Percentiles rank a stretch among this genome's conserved stretches.
phyloP scores from a whole-genome alignment of 2,797 vertebrate genomes.

The Xenentodon cancila region DNA sequence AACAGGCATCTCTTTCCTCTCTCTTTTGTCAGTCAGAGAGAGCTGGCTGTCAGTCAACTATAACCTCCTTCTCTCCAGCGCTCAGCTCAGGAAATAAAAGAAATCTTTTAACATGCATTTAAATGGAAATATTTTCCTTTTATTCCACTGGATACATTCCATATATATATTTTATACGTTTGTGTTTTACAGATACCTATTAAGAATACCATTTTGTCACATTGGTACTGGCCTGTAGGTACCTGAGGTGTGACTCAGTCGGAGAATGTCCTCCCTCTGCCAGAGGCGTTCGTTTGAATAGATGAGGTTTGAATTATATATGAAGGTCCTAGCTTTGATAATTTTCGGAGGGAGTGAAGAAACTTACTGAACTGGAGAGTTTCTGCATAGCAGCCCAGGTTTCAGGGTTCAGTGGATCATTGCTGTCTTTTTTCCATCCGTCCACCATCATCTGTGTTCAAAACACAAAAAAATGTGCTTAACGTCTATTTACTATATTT shows the following conservation, averaged over 20 bases:
- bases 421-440: constrained; percentile 76
- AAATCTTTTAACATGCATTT: not conserved
- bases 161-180: not conserved
- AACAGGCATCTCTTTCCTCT: constrained; percentile 78
- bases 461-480: not conserved
- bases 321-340: constrained; percentile 45
- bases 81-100: constrained; percentile 26
- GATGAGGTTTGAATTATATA: constrained; percentile 64
- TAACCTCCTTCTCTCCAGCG: constrained; percentile 48
- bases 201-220: not conserved
- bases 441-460: constrained; percentile 63
- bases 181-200: constrained; percentile 4
- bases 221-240: constrained; percentile 6
- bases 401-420: constrained; percentile 77
- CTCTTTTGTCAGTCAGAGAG: constrained; percentile 81
- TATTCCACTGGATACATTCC: not conserved
- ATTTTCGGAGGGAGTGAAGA: constrained; percentile 29
- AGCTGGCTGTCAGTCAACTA: constrained; percentile 80
- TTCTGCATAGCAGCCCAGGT: constrained; percentile 80
- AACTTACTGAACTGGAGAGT: constrained; percentile 79
- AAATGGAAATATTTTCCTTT: too few relatives aligned
- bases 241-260: constrained; percentile 26
- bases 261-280: constrained; percentile 25
- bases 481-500: too few relatives aligned
- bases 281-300: constrained; percentile 49